Evolutionary conservation across 1,140 invertebrate genomes (phyloP).

Genomic region (Zaprionus inermis): DNA sequence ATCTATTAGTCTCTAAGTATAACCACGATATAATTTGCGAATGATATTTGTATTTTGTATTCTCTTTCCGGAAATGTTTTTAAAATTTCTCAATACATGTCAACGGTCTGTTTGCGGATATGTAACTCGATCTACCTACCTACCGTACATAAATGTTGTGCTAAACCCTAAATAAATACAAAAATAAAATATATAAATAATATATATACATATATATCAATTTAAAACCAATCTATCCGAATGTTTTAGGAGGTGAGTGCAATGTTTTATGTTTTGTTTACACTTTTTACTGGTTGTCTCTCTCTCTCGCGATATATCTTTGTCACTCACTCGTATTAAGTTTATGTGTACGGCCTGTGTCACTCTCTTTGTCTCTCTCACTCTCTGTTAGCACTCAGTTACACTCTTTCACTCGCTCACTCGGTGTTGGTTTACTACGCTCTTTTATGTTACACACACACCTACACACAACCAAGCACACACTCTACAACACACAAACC

Average conservation of each 20-base stretch:
- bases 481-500: constrained; percentile 11
- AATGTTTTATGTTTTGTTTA: constrained; percentile 56
- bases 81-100: constrained; percentile 65
- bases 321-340: constrained; percentile 7
- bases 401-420: constrained; percentile 13
- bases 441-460: constrained; percentile 45
- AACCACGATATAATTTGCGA: constrained; percentile 58
- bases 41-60: constrained; percentile 75
- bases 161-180: constrained; percentile 52
- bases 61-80: constrained; percentile 67
- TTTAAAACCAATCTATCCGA: constrained; percentile 58
- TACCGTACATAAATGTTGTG: constrained; percentile 71
- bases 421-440: constrained; percentile 63
- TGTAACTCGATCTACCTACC: constrained; percentile 19
- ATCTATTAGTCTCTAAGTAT: constrained; percentile 46
- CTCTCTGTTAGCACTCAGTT: constrained; percentile 17
- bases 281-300: constrained; percentile 32
- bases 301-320: constrained; percentile 2
- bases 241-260: constrained; percentile 80
- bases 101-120: constrained; percentile 75
- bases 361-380: constrained; percentile 30
- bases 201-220: constrained; percentile 25
- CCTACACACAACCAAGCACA: constrained; percentile 13
- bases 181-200: constrained; percentile 43
- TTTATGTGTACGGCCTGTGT: constrained; percentile 12